Evolutionary conservation across 2,113 vertebrate genomes (phyloP).

Genomic region (Hirundichthys speculiger): DNA sequence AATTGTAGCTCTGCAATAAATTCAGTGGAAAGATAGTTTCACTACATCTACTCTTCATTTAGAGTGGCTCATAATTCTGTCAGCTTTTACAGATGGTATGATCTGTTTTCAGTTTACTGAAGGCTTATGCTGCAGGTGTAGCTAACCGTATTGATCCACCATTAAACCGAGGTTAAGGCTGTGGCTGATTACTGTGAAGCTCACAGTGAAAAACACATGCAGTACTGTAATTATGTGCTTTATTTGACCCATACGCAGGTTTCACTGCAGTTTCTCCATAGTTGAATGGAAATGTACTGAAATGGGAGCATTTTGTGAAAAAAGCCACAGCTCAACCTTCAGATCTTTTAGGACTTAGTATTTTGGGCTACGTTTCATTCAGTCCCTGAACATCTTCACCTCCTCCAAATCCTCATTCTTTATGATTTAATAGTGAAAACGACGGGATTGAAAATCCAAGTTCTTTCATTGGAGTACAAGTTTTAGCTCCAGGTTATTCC

Average conservation of each 20-base stretch:
- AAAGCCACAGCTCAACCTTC: conserved; percentile 6
- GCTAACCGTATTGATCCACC: conserved; percentile 52
- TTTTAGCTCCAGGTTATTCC: conserved; percentile 1
- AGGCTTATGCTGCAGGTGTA: conserved; percentile 38
- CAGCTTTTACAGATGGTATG: conserved; percentile 52
- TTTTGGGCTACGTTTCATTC: conserved; percentile 15
- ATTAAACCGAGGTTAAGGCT: conserved; percentile 33
- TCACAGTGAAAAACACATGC: not conserved
- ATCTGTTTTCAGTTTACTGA: conserved; percentile 52
- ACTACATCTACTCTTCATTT: conserved; percentile 54
- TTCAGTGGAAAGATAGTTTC: conserved; percentile 39
- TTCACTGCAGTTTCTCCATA: not conserved
- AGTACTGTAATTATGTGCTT: not conserved
- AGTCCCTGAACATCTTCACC: conserved; percentile 12
- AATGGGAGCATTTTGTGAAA: not conserved
- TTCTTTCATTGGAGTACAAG: conserved; percentile 7
- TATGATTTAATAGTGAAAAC: conserved; percentile 25
- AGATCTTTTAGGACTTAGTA: conserved; percentile 9
- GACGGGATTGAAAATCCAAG: conserved; percentile 7
- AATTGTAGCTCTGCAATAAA: conserved; percentile 37
- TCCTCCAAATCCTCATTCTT: conserved; percentile 15
- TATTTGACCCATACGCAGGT: conserved; percentile 4
- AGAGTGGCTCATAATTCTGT: conserved; percentile 47
- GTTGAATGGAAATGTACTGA: not conserved
- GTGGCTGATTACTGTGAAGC: conserved; percentile 27